Evolutionary conservation across 2,888 invertebrate species (phyloP).

Genomic region (Hyles lineata): DNA sequence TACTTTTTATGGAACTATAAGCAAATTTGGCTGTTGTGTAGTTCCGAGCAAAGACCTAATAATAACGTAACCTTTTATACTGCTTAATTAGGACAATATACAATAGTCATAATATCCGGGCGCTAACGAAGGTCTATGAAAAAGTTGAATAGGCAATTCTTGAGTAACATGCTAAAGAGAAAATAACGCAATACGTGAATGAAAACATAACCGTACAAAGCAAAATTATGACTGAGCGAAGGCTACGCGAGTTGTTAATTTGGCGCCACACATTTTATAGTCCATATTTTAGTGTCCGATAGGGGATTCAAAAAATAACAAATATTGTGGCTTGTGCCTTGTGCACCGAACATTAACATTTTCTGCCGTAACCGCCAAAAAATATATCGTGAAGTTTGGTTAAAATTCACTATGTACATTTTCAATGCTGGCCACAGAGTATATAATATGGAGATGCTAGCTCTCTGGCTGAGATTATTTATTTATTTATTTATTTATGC

Average conservation of each 20-base stretch:
- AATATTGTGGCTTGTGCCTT: background rate
- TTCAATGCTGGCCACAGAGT: background rate
- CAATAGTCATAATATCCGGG: background rate
- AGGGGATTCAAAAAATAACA: background rate
- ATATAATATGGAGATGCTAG: too few relatives aligned
- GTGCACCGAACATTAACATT: background rate
- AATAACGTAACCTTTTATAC: constrained; percentile 8
- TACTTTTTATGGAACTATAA: constrained; percentile 18
- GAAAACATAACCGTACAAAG: background rate
- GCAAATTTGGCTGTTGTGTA: constrained; percentile 3
- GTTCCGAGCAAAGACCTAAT: background rate
- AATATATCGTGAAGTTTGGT: background rate
- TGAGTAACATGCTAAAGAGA: background rate
- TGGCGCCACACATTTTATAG: background rate
- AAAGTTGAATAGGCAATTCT: background rate
- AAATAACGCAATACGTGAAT: background rate
- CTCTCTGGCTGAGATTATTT: too few relatives aligned
- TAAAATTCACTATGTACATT: background rate
- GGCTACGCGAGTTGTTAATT: background rate
- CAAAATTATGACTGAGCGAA: background rate
- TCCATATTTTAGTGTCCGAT: background rate
- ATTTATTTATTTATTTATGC: too few relatives aligned
- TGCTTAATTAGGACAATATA: constrained; percentile 6
- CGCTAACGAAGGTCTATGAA: constrained; percentile 4
- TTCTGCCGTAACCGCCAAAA: background rate